Evolutionary conservation across 2,113 vertebrate genomes (phyloP), one percentile per base, ranked within the genome.

Genomic region (Anoplopoma fimbria): DNA sequence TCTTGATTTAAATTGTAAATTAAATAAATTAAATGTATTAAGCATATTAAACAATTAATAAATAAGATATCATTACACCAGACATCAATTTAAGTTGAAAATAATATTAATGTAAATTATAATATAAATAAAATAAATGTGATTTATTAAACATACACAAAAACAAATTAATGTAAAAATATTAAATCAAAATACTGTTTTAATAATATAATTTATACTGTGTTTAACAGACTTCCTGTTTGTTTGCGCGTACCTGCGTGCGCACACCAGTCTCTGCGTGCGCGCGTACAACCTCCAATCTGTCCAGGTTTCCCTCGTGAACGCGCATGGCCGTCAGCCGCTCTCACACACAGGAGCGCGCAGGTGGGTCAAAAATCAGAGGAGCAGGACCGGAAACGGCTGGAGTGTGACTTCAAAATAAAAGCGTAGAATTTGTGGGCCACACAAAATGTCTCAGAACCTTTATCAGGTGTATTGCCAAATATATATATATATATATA

Each of bases 291-390:
- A 33, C 33, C 70, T 58, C 70, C 81, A 81, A 40, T 77, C 47
- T 70, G 79, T 83, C 76, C 81, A 85, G 81, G 69, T 78, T 88
- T 38, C 1, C 1, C 19, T 68, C 81, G 51, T 69, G 88, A 70
- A 65, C 86, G 84, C 86, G 90, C 86, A 31, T 38, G 74, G 57
- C 74, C 76, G 65, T 70, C 72, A 73, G 60, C 64, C 14, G 65
- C 73, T 71, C 69, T 76, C 62, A 63, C 42, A 65, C 34, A 9
- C 62, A 2, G 25, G 38, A 40, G 73, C 76, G 83, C 31, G 25
- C 79, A 86, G 57, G 78, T 73, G 14, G 2, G 51, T 76, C 3
- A 77, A 85, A 77, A 85, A 71, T 23, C 21, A 1, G 0, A 2
- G 12, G 2, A 23, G 3, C 0, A 0, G 34, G 4, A 63, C 60